phyloP scores from a whole-genome alignment of 2,888 invertebrate genomes.

The Prosapia bicincta region DNA sequence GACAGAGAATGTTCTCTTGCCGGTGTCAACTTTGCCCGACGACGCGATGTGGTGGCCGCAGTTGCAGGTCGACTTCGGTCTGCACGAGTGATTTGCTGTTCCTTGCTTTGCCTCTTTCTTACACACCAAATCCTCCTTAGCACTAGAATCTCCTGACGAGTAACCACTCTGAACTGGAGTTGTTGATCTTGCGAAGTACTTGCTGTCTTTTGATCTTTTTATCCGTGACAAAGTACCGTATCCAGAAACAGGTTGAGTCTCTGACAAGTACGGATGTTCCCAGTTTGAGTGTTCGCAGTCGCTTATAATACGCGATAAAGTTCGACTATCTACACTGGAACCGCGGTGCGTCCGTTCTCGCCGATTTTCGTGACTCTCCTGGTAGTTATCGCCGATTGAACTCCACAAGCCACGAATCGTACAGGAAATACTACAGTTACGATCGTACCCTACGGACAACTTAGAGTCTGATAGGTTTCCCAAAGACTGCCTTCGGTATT shows the following conservation, averaged over 20 bases:
- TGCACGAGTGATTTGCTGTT: slow-evolving; percentile 10
- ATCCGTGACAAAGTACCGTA: slow-evolving; percentile 36
- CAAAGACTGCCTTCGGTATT: slow-evolving; percentile 39
- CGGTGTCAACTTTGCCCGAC: slow-evolving; percentile 32
- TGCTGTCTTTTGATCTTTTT: slow-evolving; percentile 34
- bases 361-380: slow-evolving; percentile 33
- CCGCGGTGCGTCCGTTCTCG: slow-evolving; percentile 36
- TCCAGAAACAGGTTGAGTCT: slow-evolving; percentile 18
- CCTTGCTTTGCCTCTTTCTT: slow-evolving; percentile 21
- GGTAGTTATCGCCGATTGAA: slow-evolving; percentile 38
- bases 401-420: slow-evolving; percentile 39
- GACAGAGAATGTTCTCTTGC: slow-evolving; percentile 39
- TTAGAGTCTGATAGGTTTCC: slow-evolving; percentile 40
- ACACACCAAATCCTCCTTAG: slow-evolving; percentile 15
- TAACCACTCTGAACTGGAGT: slow-evolving; percentile 25
- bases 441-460: slow-evolving; percentile 35
- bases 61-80: slow-evolving; percentile 37
- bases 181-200: slow-evolving; percentile 34
- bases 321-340: slow-evolving; percentile 40
- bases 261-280: slow-evolving; percentile 31
- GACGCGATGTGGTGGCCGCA: slow-evolving; percentile 37
- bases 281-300: slow-evolving; percentile 32
- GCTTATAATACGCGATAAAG: slow-evolving; percentile 36
- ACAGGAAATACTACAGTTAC: slow-evolving; percentile 32
- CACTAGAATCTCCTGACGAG: slow-evolving; percentile 23